Evolutionary conservation across 2,113 vertebrate genomes (phyloP), one percentile per base, ranked within the genome.

Genomic region (Spea bombifrons): DNA sequence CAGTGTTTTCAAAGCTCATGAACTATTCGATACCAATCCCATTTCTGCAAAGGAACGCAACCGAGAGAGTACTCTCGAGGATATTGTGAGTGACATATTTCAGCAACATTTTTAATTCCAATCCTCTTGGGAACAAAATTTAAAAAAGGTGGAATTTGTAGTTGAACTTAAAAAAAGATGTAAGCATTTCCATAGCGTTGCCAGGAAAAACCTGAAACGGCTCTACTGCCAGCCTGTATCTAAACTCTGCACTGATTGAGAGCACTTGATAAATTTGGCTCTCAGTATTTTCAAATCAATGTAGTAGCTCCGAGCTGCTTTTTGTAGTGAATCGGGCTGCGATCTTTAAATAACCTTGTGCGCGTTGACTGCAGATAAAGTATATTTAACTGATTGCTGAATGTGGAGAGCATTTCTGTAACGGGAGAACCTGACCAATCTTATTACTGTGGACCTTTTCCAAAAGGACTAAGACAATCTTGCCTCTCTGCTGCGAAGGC

Each of bases 281-380:
- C 59, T 65, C 46, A n/a, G 53, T 45, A 73, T 16, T 59, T 46
- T 61, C 46, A 9, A 16, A 75, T 13, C 67, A 70, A 70, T 17
- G 46, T 7, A 8, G 45, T 70, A 70, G 47, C 67, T 70, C 3
- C 13, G 4, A 4, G 67, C 67, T 50, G 67, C 57, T 46, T 73
- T 43, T 46, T 66, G 67, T 48, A n/a, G 46, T 1, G n/a, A 17
- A 44, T 61, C 17, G 44, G 61, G 48, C 64, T 57, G 65, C 10
- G n/a, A 78, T 73, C 63, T 80, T 66, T 73, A 80, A 59, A 66
- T 73, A 73, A 67, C 77, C 71, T 43, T 48, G 7, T 55, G 71
- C n/a, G 30, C 7, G 57, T 4, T 45, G 61, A 45, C 43, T 50
- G 30, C 44, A 66, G 59, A 44, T 53, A 48, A 30, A 46, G 63